Percentiles rank a stretch among this genome's conserved stretches.
phyloP scores from a whole-genome alignment of 2,113 vertebrate genomes.

The Callorhinus ursinus region DNA sequence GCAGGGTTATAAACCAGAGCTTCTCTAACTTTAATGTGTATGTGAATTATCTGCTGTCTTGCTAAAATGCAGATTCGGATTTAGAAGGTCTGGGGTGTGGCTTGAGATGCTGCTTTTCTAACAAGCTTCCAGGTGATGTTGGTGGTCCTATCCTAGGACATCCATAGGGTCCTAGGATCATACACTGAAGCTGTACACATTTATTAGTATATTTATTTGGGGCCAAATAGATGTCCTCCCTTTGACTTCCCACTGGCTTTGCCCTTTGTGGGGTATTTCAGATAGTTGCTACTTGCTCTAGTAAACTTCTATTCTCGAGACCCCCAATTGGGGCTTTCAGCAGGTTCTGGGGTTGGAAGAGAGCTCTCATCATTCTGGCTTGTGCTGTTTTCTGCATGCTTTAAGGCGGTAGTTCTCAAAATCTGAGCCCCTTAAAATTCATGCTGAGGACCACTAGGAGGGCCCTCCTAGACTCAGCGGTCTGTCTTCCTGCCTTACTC shows the following conservation, averaged over 20 bases:
- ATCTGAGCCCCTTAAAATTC: not conserved
- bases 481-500: not conserved
- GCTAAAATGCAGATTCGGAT: conserved; percentile 20
- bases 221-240: not conserved
- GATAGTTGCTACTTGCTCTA: not conserved
- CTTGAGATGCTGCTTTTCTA: not conserved
- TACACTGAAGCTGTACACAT: not conserved
- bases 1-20: not conserved
- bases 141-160: not conserved
- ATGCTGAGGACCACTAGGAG: not conserved
- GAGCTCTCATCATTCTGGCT: not conserved
- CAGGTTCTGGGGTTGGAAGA: not conserved
- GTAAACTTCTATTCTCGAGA: not conserved
- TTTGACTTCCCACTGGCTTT: not conserved
- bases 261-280: not conserved
- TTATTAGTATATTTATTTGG: not conserved
- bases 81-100: not conserved
- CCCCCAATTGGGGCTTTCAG: not conserved
- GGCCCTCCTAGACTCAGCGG: not conserved
- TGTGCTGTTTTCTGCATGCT: too few species aligned
- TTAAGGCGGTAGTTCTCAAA: not conserved
- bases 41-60: not conserved
- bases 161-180: too few species aligned
- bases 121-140: not conserved
- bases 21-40: not conserved